Conservation (phyloP, 2,888 invertebrate genomes). For the Papilio gigon region DNA sequence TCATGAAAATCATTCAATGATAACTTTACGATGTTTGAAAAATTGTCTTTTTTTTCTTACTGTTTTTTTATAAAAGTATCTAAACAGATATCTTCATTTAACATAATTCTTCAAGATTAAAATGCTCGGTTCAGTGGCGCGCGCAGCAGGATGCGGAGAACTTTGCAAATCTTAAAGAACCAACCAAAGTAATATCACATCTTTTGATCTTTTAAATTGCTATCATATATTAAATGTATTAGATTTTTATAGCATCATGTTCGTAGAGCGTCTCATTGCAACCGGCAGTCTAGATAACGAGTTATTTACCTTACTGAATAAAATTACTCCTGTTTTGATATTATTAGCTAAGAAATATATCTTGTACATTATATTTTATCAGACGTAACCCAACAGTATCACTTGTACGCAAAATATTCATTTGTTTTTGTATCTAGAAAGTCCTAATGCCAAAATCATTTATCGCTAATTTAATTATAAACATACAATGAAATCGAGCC, state of each 20-base stretch:
- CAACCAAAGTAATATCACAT: slow-evolving; percentile 33
- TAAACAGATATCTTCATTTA: slow-evolving; percentile 35
- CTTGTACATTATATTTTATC: no score
- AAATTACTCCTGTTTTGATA: no score
- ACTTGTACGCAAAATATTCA: neutral
- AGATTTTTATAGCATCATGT: slow-evolving; percentile 11
- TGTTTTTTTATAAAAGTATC: neutral
- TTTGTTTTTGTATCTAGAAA: neutral
- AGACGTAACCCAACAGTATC: no score
- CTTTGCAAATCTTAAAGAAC: slow-evolving; percentile 38
- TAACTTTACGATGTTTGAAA: neutral
- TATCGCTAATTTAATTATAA: neutral
- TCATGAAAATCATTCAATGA: neutral
- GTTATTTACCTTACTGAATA: no score
- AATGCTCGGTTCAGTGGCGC: slow-evolving; percentile 35
- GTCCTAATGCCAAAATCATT: neutral
- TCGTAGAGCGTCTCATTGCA: slow-evolving; percentile 18
- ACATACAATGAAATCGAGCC: neutral
- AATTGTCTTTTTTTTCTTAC: neutral
- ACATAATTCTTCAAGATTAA: slow-evolving; percentile 39
- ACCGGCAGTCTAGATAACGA: slow-evolving; percentile 1
- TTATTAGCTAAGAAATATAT: no score
- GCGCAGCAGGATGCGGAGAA: slow-evolving; percentile 32
- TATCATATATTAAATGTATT: slow-evolving; percentile 32
- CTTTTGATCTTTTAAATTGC: slow-evolving; percentile 39